phyloP scores from a whole-genome alignment of 2,888 invertebrate species.

The Acleris cristana region DNA sequence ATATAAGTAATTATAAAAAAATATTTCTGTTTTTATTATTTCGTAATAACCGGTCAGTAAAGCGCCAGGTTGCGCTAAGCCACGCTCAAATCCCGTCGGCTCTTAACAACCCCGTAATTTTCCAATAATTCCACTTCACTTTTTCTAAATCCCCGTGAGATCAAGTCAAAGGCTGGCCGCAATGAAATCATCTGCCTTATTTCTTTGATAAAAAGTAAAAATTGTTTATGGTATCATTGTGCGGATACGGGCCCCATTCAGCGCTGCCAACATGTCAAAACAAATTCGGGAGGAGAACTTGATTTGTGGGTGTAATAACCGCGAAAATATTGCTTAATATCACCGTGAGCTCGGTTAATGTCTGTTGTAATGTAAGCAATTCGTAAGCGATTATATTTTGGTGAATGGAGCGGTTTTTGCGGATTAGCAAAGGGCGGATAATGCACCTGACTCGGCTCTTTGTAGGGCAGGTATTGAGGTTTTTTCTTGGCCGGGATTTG shows the following conservation, averaged over 20 bases:
- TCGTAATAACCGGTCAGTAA: background rate
- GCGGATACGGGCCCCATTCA: slow-evolving; percentile 59
- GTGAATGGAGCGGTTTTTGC: slow-evolving; percentile 71
- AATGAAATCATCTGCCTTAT: slow-evolving; percentile 65
- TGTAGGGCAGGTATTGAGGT: slow-evolving; percentile 66
- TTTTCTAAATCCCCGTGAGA: slow-evolving; percentile 78
- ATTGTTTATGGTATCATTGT: slow-evolving; percentile 75
- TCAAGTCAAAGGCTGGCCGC: slow-evolving; percentile 68
- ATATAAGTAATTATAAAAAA: no score
- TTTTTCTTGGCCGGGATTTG: slow-evolving; percentile 54
- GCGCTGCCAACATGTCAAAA: slow-evolving; percentile 71
- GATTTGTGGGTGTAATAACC: slow-evolving; percentile 65
- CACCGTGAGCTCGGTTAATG: slow-evolving; percentile 58
- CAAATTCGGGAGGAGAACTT: slow-evolving; percentile 55
- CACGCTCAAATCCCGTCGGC: slow-evolving; percentile 46
- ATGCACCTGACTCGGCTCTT: slow-evolving; percentile 75
- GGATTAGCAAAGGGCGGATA: slow-evolving; percentile 67
- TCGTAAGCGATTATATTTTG: slow-evolving; percentile 70
- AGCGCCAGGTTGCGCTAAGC: slow-evolving; percentile 12
- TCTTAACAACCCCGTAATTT: slow-evolving; percentile 69
- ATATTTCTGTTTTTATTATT: no score
- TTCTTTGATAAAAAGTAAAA: slow-evolving; percentile 58
- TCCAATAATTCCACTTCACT: slow-evolving; percentile 76
- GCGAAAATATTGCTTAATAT: slow-evolving; percentile 54
- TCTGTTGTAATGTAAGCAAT: slow-evolving; percentile 58